Conservation (phyloP, 1,140 invertebrate genomes). For the Xylocopa sonorina region DNA sequence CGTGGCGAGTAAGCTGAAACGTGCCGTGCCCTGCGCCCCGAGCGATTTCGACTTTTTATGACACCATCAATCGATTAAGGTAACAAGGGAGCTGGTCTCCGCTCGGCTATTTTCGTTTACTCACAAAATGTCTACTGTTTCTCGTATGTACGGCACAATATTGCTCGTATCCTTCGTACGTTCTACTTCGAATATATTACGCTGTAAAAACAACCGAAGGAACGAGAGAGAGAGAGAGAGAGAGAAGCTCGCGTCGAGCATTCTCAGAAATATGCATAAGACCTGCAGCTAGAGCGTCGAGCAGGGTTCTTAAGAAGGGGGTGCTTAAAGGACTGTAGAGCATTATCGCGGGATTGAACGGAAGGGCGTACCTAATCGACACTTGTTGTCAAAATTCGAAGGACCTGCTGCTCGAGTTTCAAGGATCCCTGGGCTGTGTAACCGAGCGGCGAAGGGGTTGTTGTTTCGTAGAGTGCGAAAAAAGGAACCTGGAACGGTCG, state of each 20-base stretch:
- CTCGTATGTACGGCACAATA: not conserved
- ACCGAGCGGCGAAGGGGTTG: no score
- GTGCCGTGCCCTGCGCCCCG: constrained; percentile 12
- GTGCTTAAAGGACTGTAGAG: accelerated
- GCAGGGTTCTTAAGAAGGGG: not conserved
- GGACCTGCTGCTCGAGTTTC: not conserved
- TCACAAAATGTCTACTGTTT: not conserved
- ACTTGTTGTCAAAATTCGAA: not conserved
- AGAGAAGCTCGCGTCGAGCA: no score
- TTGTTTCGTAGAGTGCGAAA: not conserved
- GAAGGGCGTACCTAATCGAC: no score
- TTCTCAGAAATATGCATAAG: not conserved
- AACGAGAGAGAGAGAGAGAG: not conserved
- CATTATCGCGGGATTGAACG: not conserved
- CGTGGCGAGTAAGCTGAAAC: constrained; percentile 6
- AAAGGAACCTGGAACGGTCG: not conserved
- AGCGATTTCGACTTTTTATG: constrained; percentile 57
- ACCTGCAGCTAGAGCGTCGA: not conserved
- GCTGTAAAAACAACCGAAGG: no score
- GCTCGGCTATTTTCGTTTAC: not conserved
- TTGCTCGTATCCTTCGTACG: not conserved
- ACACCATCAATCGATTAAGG: constrained; percentile 42
- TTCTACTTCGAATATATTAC: no score
- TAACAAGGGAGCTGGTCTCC: constrained; percentile 7
- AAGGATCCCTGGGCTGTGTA: not conserved